phyloP scores from a whole-genome alignment of 2,797 vertebrate species.

The Sarcophilus harrisii region DNA sequence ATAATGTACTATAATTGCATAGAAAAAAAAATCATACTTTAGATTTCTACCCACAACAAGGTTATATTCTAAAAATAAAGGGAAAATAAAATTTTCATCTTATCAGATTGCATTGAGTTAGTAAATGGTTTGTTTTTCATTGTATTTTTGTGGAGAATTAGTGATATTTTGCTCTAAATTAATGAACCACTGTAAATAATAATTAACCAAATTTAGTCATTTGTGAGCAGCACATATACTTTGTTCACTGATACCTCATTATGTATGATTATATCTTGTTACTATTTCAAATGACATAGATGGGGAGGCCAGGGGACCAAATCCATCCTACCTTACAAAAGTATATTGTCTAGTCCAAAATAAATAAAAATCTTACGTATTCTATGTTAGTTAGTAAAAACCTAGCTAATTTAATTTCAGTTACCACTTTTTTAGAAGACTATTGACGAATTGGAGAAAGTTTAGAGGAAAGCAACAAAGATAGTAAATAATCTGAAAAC shows the following conservation, averaged over 20 bases:
- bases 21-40: neutral
- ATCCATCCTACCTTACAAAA: neutral
- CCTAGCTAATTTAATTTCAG: neutral
- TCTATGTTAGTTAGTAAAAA: neutral
- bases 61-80: neutral
- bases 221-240: neutral
- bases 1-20: neutral
- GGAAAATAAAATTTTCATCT: neutral
- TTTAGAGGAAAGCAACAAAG: neutral
- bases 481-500: neutral
- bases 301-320: neutral
- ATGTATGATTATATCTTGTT: neutral
- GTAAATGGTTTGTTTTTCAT: neutral
- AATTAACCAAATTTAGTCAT: neutral
- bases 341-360: neutral
- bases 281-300: neutral
- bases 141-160: neutral
- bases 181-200: neutral
- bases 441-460: neutral
- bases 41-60: neutral
- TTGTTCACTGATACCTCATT: neutral
- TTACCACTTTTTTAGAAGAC: neutral
- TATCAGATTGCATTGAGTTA: neutral
- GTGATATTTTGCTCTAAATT: neutral
- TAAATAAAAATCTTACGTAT: neutral